Evolutionary conservation across 2,113 vertebrate species (phyloP), one percentile per base, ranked within the genome.

Genomic region (Dasypus novemcinctus): DNA sequence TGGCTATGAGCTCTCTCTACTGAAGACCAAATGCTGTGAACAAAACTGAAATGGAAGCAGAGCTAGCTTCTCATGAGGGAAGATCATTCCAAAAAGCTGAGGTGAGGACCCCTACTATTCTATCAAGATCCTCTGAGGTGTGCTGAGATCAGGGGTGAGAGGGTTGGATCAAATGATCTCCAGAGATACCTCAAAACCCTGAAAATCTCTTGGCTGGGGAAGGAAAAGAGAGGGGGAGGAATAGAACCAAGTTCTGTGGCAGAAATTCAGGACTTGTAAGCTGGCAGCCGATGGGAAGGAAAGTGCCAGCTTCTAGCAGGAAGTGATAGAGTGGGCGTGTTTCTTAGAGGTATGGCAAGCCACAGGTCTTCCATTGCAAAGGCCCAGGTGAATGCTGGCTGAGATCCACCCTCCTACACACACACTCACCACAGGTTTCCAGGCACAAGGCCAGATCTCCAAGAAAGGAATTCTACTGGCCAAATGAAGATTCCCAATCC

Each of bases 221-320:
- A 92, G 90, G 23, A 72, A 69, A 83, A 2, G 8, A 78, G 80
- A 31, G 54, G 54, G 49, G 41, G 64, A 83, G 61, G 90, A 75
- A 87, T 15, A 95, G 78, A 93, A 84, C 43, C 2, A 0, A 96
- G 81, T 66, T 85, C 78, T 7, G 10, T 80, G 83, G 89, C 64
- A 76, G 88, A 84, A 89, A 92, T 83, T 72, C 82, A 81, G 94
- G 75, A 52, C 78, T 93, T 46, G 54, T 64, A 68, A 94, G 29
- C 93, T 81, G 82, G 91, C 82, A 92, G 74, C 41, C 79, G 79
- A 84, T 59, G 74, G 95, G 27, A 82, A 94, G 83, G 49, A 61
- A 95, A 61, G 69, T 38, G 59, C 89, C 89, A 96, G 31, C 61
- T 38, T 89, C 7, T 27, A 92, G 82, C 54, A 72, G 75, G 85